Base-by-base conservation (phyloP, 1,140 invertebrate genomes). In the Homalodisca vitripennis region DNA sequence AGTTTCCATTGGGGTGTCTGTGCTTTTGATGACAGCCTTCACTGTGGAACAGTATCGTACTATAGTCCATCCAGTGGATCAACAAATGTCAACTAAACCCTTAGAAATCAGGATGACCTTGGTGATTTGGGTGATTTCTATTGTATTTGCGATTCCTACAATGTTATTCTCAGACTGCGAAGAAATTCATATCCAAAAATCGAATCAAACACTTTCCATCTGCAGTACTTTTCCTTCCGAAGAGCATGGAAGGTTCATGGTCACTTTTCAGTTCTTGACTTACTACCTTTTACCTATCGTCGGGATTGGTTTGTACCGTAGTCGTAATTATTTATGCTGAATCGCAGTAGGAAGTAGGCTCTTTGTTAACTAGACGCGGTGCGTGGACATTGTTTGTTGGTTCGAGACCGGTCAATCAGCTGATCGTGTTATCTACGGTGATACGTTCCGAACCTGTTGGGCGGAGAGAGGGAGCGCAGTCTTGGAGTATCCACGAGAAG, bases 1-100 rank as follows among this genome's bases (percentile, higher is more conserved):
- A 75, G 84, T 97, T 68, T 95, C 92, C 17, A 91, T 96, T 51
- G 94, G 94, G 0, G 94, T 98, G 0, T 97, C 94, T 0, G 93
- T 97, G 3, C 97, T 97, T 78, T 97, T 94, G 0, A 80, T 98
- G 53, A 95, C 93, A 0, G 94, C 93, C 0, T 82, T 98, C 0
- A 94, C 93, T 32, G 92, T 89, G 3, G 95, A 98, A 78, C 85
- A 95, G 41, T 97, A 95, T 78, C 92, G 89, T 74, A 94, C 93
- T n/a, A 97, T 97, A 68, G 93, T 94, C 0, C 88, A 94, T 77
- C 94, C 94, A 0, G 86, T 97, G 74, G 84, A 89, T 70, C 89
- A 90, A 73, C 85, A 86, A 74, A 80, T 83, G 82, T 74, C 80
- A 6, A 74, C 78, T 6, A 76, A 74, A 53, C 74, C 73, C 26